Base-by-base conservation (phyloP, 2,113 vertebrate genomes). In the Choloepus hoffmanni region DNA sequence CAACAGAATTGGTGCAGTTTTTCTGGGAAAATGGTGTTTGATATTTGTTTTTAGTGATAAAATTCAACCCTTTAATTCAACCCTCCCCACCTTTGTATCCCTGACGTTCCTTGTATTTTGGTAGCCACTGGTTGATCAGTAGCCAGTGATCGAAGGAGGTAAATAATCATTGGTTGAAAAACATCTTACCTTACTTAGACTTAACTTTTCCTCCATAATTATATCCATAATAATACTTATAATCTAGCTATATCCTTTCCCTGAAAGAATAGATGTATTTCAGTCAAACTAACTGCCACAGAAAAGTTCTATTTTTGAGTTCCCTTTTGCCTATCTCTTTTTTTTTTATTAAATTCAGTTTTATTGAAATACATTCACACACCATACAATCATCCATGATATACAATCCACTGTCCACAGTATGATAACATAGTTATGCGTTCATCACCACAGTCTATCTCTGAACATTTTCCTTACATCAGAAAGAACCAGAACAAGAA, bases 111-210 rank as follows among this genome's bases (percentile, higher is more conserved):
- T 63, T 62, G 60, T 24, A 82, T 88, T 92, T 91, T 89, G 63
- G 70, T 77, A 90, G 88, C 81, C 36, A 19, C 24, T 94, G 55
- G 23, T 94, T 91, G 70, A 70, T 18, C 19, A 60, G 58, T 19
- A 60, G 58, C 19, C 2, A 65, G 26, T 78, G 30, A 95, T 70
- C 23, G 86, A 73, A 93, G 58, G 43, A 81, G 95, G 65, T 79
- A 96, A 91, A 62, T 92, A 74, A 74, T 70, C 30, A 53, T 79
- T 90, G 67, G 50, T 89, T 96, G 63, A 60, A 84, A 86, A 95
- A 16, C 18, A 45, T 86, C 18, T 90, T 73, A 63, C 23, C 26
- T 82, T 81, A 60, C 67, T 93, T 79, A 84, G 60, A 92, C 26
- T 74, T 85, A 43, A 79, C 24, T 58, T 84, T 90, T 95, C 33